Conservation (phyloP, 2,797 vertebrate genomes). For the Prunella strophiata region DNA sequence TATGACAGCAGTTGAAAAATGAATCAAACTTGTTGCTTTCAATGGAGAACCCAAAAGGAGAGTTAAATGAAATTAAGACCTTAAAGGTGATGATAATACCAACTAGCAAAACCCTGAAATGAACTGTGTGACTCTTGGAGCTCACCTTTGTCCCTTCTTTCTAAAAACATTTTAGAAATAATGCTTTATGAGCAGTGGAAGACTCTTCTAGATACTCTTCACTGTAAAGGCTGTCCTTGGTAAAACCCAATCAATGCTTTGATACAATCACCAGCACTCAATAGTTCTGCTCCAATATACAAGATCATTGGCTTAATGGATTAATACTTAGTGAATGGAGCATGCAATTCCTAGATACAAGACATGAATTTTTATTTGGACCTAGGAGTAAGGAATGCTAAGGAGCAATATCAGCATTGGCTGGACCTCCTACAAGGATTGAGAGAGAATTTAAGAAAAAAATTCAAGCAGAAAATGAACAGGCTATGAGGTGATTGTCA, state of each 20-base stretch:
- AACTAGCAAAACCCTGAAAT: background rate
- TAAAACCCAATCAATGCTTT: background rate
- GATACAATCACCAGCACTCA: background rate
- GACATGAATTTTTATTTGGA: background rate
- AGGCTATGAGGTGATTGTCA: background rate
- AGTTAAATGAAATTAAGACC: background rate
- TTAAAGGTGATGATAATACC: background rate
- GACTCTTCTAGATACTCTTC: background rate
- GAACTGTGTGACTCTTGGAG: background rate
- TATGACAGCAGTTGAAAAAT: background rate
- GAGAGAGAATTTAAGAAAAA: background rate
- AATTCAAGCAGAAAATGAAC: background rate
- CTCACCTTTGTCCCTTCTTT: background rate
- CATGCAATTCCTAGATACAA: background rate
- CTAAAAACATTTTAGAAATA: background rate
- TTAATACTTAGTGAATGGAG: constrained; percentile 22
- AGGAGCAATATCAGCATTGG: background rate
- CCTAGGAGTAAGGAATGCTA: background rate
- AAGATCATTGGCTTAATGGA: constrained; percentile 20
- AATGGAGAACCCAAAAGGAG: background rate
- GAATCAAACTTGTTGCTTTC: background rate
- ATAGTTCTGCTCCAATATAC: constrained; percentile 22
- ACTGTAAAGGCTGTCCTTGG: background rate
- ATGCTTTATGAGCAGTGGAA: background rate
- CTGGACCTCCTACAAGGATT: background rate